phyloP scores from a whole-genome alignment of 2,797 vertebrate species.

The Lutjanus argentimaculatus region DNA sequence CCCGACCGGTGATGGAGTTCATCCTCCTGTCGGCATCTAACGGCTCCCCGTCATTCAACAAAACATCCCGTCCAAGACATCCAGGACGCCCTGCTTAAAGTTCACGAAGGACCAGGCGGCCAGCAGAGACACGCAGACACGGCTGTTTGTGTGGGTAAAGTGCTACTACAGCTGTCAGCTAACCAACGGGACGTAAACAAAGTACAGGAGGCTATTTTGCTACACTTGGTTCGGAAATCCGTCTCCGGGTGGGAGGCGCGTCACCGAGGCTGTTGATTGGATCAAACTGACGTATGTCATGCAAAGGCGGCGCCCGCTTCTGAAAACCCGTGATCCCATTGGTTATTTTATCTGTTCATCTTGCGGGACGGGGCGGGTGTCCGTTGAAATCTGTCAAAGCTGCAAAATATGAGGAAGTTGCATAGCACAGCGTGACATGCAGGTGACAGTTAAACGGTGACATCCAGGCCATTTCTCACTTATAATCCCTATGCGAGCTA shows the following conservation, averaged over 20 bases:
- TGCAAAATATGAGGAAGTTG: conserved; percentile 84
- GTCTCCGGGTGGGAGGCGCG: conserved; percentile 66
- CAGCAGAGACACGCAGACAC: conserved; percentile 10
- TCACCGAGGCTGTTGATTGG: conserved; percentile 68
- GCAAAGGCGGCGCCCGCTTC: accelerated
- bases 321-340: conserved; percentile 46
- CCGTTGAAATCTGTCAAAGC: conserved; percentile 71
- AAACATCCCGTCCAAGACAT: conserved; percentile 69
- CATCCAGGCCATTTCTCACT: background rate
- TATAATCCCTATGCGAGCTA: too few relatives aligned
- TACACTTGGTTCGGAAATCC: conserved; percentile 82
- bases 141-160: conserved; percentile 1
- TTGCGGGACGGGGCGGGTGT: conserved; percentile 49
- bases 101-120: conserved; percentile 6
- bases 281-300: conserved; percentile 46
- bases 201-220: conserved; percentile 77
- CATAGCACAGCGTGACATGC: conserved; percentile 76
- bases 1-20: conserved; percentile 87
- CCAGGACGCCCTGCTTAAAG: conserved; percentile 19
- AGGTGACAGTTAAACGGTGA: conserved; percentile 50
- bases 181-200: conserved; percentile 86
- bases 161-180: conserved; percentile 75
- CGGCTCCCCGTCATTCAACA: conserved; percentile 81
- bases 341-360: conserved; percentile 57
- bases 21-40: conserved; percentile 86